Base-by-base conservation (phyloP, 2,888 invertebrate species). In the Kryphioiulus occultus region DNA sequence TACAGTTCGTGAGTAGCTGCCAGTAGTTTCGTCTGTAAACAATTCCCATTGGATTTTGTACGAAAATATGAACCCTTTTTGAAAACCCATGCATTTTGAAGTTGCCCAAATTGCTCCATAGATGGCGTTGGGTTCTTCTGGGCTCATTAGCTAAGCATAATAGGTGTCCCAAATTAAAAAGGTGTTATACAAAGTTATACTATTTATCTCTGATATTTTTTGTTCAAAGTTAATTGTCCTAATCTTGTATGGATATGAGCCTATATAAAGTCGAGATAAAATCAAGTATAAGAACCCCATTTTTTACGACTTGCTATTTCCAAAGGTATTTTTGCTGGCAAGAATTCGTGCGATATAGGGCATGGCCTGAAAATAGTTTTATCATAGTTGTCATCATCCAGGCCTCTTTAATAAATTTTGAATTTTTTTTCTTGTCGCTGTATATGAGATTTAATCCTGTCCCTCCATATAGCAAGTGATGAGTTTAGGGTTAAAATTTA, bases 341-440 rank as follows among this genome's bases (percentile, higher is more conserved):
- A 17, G 47, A 47, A 47, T 47, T 2, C 17, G 47, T 47, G 47
- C 47, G 53, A 59, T 59, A 59, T 59, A 59, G 53, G 53, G 53
- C 53, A 59, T 59, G 53, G 53, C 53, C 53, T 59, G 53, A 59
- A 59, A 59, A 59, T 59, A 59, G 53, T n/a, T 59, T 59, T 59
- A 59, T 59, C 53, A 59, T 17, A 59, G 53, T 59, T 59, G 53
- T 59, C 53, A 59, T 59, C 53, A 59, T 59, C 53, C n/a, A n/a
- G 53, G 17, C n/a, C 53, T 59, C n/a, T 59, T 59, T 59, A 59
- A 59, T 59, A 59, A 59, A 59, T 59, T 59, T 59, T n/a, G 2
- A n/a, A 59, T 59, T 59, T 59, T 59, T 59, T 59, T 59, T 4
- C 5, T n/a, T 59, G 53, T 59, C 53, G 0, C 53, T 17, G 53